phyloP scores from a whole-genome alignment of 2,797 vertebrate species.

The Passerculus sandwichensis region DNA sequence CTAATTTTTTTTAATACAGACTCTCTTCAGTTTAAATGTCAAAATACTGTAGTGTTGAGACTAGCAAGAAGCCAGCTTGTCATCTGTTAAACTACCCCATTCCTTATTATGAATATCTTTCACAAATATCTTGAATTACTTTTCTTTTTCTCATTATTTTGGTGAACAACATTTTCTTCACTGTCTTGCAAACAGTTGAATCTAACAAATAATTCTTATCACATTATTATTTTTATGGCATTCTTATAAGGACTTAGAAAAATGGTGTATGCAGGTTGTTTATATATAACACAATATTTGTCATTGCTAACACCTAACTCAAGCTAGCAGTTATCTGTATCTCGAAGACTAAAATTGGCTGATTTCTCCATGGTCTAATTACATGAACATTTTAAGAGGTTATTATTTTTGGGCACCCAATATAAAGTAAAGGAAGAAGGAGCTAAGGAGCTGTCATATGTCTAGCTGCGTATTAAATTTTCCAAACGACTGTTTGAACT shows the following conservation, averaged over 20 bases:
- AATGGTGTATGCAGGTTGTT: rapidly evolving
- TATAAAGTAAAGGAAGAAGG: neutral
- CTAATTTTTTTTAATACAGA: neutral
- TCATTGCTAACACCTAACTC: neutral
- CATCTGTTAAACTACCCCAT: neutral
- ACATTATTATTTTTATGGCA: neutral
- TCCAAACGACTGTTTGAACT: neutral
- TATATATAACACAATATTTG: neutral
- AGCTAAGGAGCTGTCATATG: neutral
- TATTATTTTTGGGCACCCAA: neutral
- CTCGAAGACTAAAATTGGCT: neutral
- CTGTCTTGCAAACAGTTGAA: neutral
- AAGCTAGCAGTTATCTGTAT: neutral
- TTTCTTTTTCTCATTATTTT: neutral
- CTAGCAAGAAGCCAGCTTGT: neutral
- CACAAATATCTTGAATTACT: neutral
- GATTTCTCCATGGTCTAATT: neutral
- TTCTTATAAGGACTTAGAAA: neutral
- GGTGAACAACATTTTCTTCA: neutral
- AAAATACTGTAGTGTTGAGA: neutral
- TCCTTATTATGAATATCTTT: neutral
- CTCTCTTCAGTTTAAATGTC: neutral
- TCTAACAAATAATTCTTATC: neutral
- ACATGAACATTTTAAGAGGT: neutral
- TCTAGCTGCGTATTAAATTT: neutral